Evolutionary conservation across 1,140 invertebrate species (phyloP), one percentile per base, ranked within the genome.

Genomic region (Heliothis subflexa): DNA sequence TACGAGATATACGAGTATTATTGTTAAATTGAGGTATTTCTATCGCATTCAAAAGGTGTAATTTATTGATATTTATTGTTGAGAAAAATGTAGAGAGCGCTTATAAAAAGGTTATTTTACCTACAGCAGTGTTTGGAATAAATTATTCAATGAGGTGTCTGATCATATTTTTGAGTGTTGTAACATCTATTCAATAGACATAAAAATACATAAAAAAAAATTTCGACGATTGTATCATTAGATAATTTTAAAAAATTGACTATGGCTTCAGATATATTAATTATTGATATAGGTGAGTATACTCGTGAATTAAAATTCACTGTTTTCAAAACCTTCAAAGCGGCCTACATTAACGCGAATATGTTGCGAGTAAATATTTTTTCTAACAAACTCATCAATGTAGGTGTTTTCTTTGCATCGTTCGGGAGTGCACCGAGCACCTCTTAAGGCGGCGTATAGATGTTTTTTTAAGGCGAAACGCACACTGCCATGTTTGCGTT

Each of bases 401-500:
- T 61, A 72, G 40, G 64, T 79, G 68, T 79, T 79, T 73, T 79
- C 78, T 79, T 79, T 79, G 61, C 70, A 79, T 79, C 78, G 59
- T 66, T 71, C 55, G 40, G 33, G 45, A 78, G 76, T 78, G 76
- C 76, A 71, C 66, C 28, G 40, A 61, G 54, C 55, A 47, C 71
- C 64, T 66, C 52, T 71, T 66, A 71, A 77, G 68, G 40, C 52
- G 50, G 12, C 47, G 71, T 73, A 59, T 66, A 45, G 73, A 47
- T 80, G 71, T 78, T 75, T 77, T 81, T 70, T 21, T 64, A 81
- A 78, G 78, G 55, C 68, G 72, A 49, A 68, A 74, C 50, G 47
- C 72, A 75, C 73, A 50, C 70, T 14, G 40, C 54, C 75, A 21
- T 84, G 83, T 84, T 85, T 83, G 80, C 74, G 68, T 81, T 82